phyloP scores from a whole-genome alignment of 2,888 invertebrate genomes.

The Catonia carolina region DNA sequence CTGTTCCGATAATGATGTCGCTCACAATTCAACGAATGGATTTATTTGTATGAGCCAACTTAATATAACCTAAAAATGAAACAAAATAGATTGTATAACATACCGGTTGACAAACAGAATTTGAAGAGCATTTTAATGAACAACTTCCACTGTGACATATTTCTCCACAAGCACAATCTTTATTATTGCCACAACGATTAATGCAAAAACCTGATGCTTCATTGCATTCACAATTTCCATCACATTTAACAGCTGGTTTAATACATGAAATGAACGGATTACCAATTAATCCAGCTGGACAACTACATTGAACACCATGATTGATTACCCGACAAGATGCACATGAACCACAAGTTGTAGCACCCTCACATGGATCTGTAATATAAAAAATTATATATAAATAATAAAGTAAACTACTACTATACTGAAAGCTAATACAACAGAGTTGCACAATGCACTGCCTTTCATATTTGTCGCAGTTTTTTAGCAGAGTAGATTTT shows the following conservation, averaged over 20 bases:
- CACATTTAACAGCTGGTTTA: constrained; percentile 63
- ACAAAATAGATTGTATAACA: no score
- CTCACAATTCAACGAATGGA: no score
- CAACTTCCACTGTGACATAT: constrained; percentile 67
- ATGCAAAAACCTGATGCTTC: constrained; percentile 68
- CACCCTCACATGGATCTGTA: constrained; percentile 69
- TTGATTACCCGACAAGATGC: constrained; percentile 75
- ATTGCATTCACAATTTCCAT: constrained; percentile 72
- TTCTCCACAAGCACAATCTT: constrained; percentile 77
- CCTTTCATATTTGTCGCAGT: no score
- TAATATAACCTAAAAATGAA: no score
- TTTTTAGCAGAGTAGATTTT: no score
- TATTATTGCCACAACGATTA: constrained; percentile 55
- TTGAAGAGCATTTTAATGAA: constrained; percentile 60
- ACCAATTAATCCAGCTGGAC: constrained; percentile 71
- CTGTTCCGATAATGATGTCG: no score
- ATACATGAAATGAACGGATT: constrained; percentile 74
- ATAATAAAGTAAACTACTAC: not conserved
- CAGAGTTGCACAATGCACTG: no score
- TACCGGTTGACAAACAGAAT: constrained; percentile 54
- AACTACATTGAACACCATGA: constrained; percentile 80
- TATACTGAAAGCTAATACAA: no score
- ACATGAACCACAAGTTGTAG: constrained; percentile 71
- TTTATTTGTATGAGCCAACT: no score
- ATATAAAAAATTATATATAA: constrained; percentile 26